Percentiles rank a stretch among this genome's conserved stretches.
Evolutionary conservation across 37 sponge, comb jelly and placozoan species (phyloP).

Genomic region (Cladorhizidae sp.): DNA sequence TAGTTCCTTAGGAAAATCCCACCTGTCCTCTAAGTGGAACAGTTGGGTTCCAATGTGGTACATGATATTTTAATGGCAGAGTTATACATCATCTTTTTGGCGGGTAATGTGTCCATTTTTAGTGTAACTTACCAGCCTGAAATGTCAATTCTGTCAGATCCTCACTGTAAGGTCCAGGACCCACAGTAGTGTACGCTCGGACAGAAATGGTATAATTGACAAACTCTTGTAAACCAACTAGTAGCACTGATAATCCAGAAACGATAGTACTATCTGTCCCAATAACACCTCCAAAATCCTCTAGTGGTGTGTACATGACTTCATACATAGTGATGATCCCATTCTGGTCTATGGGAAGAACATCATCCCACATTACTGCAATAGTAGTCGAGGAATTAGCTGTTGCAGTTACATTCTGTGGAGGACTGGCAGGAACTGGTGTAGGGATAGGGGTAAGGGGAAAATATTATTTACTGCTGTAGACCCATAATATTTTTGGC

Average conservation of each 20-base stretch:
- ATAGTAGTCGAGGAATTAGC: slow-evolving; percentile 13
- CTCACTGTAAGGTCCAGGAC: slow-evolving; percentile 23
- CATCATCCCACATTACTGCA: no score
- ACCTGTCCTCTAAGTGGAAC: no score
- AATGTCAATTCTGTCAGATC: neutral
- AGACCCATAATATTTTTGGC: no score
- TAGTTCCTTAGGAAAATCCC: no score
- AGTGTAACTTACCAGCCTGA: neutral
- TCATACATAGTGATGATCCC: slow-evolving; percentile 35
- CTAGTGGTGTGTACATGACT: slow-evolving; percentile 27
- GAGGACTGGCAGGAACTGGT: slow-evolving; percentile 7
- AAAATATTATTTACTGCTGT: no score
- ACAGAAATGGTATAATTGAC: slow-evolving; percentile 42
- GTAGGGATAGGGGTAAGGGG: slow-evolving; percentile 19
- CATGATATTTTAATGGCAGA: no score
- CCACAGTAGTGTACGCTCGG: slow-evolving; percentile 28
- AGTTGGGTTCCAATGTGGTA: no score
- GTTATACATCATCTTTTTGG: no score
- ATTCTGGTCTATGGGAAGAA: no score
- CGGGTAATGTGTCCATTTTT: no score
- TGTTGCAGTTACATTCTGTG: neutral
- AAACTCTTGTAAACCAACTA: slow-evolving; percentile 20
- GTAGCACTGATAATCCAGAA: neutral
- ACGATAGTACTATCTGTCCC: neutral
- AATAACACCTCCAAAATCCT: neutral